Percentiles rank a stretch among this genome's conserved stretches.
phyloP scores from a whole-genome alignment of 2,888 invertebrate genomes.

The Acrobasis suavella region DNA sequence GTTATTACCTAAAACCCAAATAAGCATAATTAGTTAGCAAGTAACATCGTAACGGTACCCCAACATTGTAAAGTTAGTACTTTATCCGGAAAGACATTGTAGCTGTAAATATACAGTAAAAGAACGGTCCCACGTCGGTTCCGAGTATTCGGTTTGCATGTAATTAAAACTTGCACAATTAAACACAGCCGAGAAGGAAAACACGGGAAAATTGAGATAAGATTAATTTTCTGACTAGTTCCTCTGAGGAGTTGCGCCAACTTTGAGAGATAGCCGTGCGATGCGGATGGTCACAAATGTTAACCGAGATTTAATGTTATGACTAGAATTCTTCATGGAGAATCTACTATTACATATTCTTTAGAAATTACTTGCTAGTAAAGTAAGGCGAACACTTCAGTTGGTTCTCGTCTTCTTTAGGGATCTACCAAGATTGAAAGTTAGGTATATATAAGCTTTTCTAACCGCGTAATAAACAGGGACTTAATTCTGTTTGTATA shows the following conservation, averaged over 20 bases:
- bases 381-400: no score
- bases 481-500: no score
- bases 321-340: background rate
- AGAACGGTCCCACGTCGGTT: conserved; percentile 48
- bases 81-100: conserved; percentile 42
- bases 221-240: conserved; percentile 74
- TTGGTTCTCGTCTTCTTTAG: no score
- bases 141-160: conserved; percentile 65
- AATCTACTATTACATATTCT: background rate
- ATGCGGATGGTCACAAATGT: conserved; percentile 26
- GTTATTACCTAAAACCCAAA: background rate
- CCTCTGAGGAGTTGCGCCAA: conserved; percentile 52
- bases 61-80: conserved; percentile 21
- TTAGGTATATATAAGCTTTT: no score
- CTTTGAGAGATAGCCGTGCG: conserved; percentile 51
- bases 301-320: conserved; percentile 21
- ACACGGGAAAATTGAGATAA: conserved; percentile 73
- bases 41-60: conserved; percentile 1
- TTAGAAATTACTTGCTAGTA: no score
- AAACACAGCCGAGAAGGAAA: conserved; percentile 67
- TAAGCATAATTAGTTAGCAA: conserved; percentile 17
- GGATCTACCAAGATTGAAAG: no score
- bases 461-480: no score
- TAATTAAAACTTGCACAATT: conserved; percentile 77
- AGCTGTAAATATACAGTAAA: conserved; percentile 48